Conservation (phyloP, 2,797 vertebrate genomes). For the Helarctos malayanus region DNA sequence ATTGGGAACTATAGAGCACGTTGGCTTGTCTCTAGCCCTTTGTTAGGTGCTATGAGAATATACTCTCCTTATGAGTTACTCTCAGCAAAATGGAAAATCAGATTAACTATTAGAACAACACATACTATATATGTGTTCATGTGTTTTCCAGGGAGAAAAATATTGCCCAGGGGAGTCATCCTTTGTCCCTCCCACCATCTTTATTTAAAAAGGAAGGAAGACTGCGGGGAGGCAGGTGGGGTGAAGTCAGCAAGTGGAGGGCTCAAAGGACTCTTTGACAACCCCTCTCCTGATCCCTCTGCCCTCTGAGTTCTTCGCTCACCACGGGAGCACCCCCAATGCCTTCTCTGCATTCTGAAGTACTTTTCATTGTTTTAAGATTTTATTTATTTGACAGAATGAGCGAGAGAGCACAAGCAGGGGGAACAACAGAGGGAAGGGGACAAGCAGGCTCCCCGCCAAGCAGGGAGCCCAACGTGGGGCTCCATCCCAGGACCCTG, state of each 20-base stretch:
- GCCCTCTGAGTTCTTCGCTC: not conserved
- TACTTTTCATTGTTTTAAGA: not conserved
- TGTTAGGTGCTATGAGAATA: not conserved
- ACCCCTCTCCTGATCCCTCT: not conserved
- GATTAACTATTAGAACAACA: slow-evolving; percentile 5
- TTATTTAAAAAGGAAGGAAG: slow-evolving; percentile 2
- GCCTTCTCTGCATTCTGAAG: not conserved
- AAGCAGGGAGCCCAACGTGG: too few relatives aligned
- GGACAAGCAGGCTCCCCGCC: too few relatives aligned
- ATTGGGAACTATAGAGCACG: not conserved
- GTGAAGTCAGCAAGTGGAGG: not conserved
- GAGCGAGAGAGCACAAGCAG: too few relatives aligned
- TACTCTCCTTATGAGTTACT: not conserved
- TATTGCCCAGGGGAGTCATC: not conserved
- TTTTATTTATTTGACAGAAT: too few relatives aligned
- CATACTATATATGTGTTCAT: not conserved
- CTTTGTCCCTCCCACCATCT: not conserved
- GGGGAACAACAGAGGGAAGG: too few relatives aligned
- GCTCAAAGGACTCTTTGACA: not conserved
- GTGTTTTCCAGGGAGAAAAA: slow-evolving; percentile 20
- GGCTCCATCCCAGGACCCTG: too few relatives aligned
- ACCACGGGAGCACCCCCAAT: not conserved
- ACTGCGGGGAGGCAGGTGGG: not conserved
- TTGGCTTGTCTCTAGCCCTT: not conserved
- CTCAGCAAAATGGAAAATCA: not conserved